Conservation (phyloP, 2,113 vertebrate genomes). For the Acanthochromis polyacanthus region DNA sequence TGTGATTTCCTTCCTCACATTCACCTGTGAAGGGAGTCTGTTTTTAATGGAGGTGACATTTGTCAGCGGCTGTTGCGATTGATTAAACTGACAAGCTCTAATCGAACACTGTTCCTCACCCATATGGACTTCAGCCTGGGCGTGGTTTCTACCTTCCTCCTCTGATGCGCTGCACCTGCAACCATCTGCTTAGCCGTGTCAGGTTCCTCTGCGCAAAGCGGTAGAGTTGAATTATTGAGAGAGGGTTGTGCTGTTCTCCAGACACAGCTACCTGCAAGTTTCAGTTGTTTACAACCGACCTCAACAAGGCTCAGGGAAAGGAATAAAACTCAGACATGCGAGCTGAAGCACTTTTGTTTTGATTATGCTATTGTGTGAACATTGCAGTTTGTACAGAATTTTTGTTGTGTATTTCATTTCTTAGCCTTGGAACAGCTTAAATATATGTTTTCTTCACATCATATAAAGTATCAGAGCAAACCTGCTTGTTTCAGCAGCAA, state of each 20-base stretch:
- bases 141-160: slow-evolving; percentile 32
- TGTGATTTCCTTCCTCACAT: slow-evolving; percentile 28
- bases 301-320: slow-evolving; percentile 3
- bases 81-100: slow-evolving; percentile 67
- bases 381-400: background rate
- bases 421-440: background rate
- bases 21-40: slow-evolving; percentile 40
- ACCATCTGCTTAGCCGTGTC: slow-evolving; percentile 65
- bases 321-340: slow-evolving; percentile 1
- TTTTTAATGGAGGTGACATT: slow-evolving; percentile 60
- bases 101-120: slow-evolving; percentile 34
- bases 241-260: slow-evolving; percentile 41
- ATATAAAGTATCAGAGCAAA: background rate
- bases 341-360: slow-evolving; percentile 2
- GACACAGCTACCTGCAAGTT: slow-evolving; percentile 7
- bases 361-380: slow-evolving; percentile 12
- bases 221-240: slow-evolving; percentile 46
- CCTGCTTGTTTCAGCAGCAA: background rate
- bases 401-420: background rate
- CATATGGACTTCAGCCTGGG: slow-evolving; percentile 54
- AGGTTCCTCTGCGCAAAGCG: slow-evolving; percentile 46
- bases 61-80: slow-evolving; percentile 59
- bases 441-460: background rate
- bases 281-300: slow-evolving; percentile 31
- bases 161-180: slow-evolving; percentile 45